Base-by-base conservation (phyloP, 2,113 vertebrate genomes). In the Leptobrachium ailaonicum region DNA sequence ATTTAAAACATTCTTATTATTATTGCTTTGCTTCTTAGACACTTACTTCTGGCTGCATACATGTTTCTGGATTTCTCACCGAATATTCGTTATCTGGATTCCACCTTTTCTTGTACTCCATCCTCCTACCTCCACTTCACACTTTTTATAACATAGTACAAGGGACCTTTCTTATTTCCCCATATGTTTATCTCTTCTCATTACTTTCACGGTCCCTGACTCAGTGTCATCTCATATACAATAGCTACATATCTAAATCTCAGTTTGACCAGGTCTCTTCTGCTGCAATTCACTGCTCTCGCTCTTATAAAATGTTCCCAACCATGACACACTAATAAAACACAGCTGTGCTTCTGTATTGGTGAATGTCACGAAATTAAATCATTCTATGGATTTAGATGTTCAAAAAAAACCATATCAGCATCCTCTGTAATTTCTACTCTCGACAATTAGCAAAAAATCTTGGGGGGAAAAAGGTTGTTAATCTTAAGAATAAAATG, bases 251-350 rank as follows among this genome's bases (percentile, higher is more conserved):
- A 71, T 79, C 47, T 50, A 50, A 50, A 79, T 71, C 68, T 79
- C 42, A 32, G 32, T 79, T 79, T 45, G 2, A 71, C 41, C 32
- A 79, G 56, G 43, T 64, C 68, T 56, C 56, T 69, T 14, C 66
- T 50, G 58, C 43, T 40, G 63, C 42, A 71, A 71, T 8, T 79
- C 68, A 64, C 11, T 71, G 58, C 43, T 42, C 54, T 63, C 40
- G 54, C n/a, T 32, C 68, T 71, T 42, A 79, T 79, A 45, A 79
- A 79, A 79, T 71, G 54, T 79, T 64, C 56, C 14, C 76, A 79
- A 47, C 68, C 68, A 63, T 71, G 68, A 64, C 58, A 70, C 43
- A 71, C 44, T 69, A 4, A 60, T 77, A 77, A 77, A 77, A 58
- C 10, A 42, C 41, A 53, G 42, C 76, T 62, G 56, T 14, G 54